These are phyloP conservation scores for Apostichopus californicus DNA, from an alignment of 35 echinoderm and acorn worm species.

Conservation along the genomic window DNA sequence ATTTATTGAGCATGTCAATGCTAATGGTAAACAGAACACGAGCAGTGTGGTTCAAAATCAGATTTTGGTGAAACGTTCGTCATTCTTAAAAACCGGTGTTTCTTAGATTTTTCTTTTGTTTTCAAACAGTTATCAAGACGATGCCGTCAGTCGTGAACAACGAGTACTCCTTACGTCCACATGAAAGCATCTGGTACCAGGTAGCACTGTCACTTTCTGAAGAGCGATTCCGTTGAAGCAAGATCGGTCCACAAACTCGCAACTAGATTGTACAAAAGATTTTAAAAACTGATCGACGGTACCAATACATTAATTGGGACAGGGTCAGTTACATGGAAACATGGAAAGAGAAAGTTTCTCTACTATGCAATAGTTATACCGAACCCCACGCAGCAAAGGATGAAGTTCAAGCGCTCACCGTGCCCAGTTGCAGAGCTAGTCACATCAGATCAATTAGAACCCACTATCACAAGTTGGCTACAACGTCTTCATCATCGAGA, in stretches of 20 bases:
- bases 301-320: constrained; percentile 27
- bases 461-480: not conserved
- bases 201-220: not conserved
- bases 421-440: not conserved
- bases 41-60: no score
- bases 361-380: constrained; percentile 10
- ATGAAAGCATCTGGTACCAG: not conserved
- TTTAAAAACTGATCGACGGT: not conserved
- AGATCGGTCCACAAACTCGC: no score
- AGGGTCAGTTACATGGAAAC: constrained; percentile 29
- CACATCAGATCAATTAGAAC: not conserved
- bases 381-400: not conserved
- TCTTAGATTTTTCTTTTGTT: no score
- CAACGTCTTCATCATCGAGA: not conserved
- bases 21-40: no score
- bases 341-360: not conserved
- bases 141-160: not conserved
- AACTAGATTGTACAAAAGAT: no score
- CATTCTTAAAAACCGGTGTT: no score
- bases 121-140: not conserved
- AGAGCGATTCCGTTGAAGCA: not conserved
- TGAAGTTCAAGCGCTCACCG: not conserved
- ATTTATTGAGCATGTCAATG: no score
- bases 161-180: not conserved
- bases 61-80: no score